Percentiles rank a stretch among this genome's conserved stretches.
These are phyloP conservation scores for Drosophila maculinotata DNA, from an alignment of 2,888 invertebrate genomes.

Conservation along the genomic window DNA sequence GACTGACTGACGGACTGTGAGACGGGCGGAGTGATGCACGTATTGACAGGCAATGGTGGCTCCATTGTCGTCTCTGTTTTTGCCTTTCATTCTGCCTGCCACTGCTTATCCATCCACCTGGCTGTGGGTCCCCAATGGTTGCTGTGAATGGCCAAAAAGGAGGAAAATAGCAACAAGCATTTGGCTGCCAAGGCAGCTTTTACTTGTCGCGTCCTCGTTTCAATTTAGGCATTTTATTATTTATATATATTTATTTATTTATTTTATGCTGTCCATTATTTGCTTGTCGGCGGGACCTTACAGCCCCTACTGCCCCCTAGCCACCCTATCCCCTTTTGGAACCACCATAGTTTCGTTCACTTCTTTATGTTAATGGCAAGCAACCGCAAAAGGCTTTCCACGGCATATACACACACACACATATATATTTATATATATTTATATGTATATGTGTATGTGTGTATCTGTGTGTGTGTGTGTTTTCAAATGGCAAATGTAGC, in stretches of 20 bases:
- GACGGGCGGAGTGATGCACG: constrained; percentile 32
- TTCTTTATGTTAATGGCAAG: constrained; percentile 71
- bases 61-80: constrained; percentile 42
- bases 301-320: no score
- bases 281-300: constrained; percentile 29
- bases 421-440: neutral
- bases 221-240: constrained; percentile 67
- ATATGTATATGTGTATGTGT: constrained; percentile 4
- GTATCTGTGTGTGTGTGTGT: constrained; percentile 18
- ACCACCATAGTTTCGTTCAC: constrained; percentile 27
- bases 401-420: constrained; percentile 40
- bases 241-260: constrained; percentile 67
- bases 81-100: constrained; percentile 16
- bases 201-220: constrained; percentile 50
- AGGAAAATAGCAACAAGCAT: constrained; percentile 67
- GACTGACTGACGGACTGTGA: constrained; percentile 20
- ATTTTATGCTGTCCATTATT: constrained; percentile 49
- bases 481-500: constrained; percentile 60
- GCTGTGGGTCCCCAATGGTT: constrained; percentile 41
- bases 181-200: constrained; percentile 36
- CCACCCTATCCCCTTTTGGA: no score
- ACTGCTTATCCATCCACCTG: constrained; percentile 51
- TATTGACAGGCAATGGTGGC: constrained; percentile 47
- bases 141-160: constrained; percentile 18
- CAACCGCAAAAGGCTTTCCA: constrained; percentile 71